A percentile compares a stretch with the other conserved stretches of the same genome.
Evolutionary conservation across 2,113 vertebrate genomes (phyloP).

Genomic region (Noturus placidus): DNA sequence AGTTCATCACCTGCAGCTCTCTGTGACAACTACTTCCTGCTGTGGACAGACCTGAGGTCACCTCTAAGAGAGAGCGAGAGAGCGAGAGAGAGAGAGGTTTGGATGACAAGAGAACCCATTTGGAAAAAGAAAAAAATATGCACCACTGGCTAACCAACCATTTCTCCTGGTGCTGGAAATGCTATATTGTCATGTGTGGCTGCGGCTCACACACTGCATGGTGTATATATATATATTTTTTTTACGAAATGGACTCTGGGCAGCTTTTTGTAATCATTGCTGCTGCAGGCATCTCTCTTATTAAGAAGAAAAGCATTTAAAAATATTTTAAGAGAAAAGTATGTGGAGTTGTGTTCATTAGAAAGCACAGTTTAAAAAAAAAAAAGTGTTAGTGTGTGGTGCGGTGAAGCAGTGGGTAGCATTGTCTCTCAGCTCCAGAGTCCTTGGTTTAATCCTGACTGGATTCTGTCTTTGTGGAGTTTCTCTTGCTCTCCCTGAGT

Average conservation of each 20-base stretch:
- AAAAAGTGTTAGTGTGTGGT: background rate
- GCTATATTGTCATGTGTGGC: background rate
- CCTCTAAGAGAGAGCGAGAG: constrained; percentile 71
- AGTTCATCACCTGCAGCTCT: constrained; percentile 87
- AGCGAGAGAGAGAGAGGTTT: constrained; percentile 49
- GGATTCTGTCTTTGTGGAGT: background rate
- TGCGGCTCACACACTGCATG: background rate
- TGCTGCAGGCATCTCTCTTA: background rate
- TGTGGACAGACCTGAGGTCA: constrained; percentile 64
- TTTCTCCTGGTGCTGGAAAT: background rate
- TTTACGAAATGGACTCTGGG: background rate
- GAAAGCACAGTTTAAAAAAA: background rate
- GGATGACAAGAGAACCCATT: background rate
- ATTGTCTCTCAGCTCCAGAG: background rate
- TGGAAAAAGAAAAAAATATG: background rate
- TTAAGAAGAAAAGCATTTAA: background rate
- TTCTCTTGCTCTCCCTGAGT: background rate
- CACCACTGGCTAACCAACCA: background rate
- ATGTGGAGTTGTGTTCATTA: background rate
- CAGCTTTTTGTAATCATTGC: background rate
- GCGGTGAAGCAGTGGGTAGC: background rate
- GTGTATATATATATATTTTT: too few relatives aligned
- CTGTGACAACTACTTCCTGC: constrained; percentile 70
- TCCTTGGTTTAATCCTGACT: background rate
- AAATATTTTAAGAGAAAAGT: background rate